These are phyloP conservation scores for Adelphocoris suturalis DNA, from an alignment of 2,888 invertebrate genomes.

Conservation along the genomic window DNA sequence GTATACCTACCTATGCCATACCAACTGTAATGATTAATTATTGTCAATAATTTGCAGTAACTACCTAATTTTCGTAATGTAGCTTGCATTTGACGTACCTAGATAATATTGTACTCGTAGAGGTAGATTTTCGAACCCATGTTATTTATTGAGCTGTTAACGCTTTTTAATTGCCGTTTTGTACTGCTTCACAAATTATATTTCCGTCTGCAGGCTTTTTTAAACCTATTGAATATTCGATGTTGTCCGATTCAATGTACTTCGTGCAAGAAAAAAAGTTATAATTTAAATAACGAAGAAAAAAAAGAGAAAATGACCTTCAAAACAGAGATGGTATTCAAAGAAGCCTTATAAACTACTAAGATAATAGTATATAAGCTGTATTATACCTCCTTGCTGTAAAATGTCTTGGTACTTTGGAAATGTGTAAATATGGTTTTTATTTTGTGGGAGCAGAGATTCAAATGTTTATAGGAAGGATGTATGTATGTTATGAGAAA, in stretches of 20 bases:
- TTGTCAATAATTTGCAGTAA: no score
- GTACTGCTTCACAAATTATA: slow-evolving; percentile 41
- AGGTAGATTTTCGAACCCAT: not conserved
- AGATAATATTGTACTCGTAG: not conserved
- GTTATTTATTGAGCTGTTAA: slow-evolving; percentile 18
- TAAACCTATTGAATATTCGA: slow-evolving; percentile 34
- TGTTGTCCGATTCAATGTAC: slow-evolving; percentile 40
- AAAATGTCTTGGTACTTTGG: slow-evolving; percentile 24
- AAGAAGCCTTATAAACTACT: slow-evolving; percentile 69
- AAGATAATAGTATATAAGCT: slow-evolving; percentile 60
- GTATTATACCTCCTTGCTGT: slow-evolving; percentile 38
- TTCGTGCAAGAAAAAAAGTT: not conserved
- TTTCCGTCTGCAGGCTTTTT: slow-evolving; percentile 30
- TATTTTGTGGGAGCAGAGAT: slow-evolving; percentile 61
- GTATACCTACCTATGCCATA: no score
- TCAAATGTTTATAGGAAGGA: slow-evolving; percentile 64
- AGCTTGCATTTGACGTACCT: not conserved
- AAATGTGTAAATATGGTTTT: slow-evolving; percentile 70
- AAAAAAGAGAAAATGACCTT: slow-evolving; percentile 45
- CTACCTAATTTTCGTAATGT: not conserved
- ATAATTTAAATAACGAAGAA: slow-evolving; percentile 25
- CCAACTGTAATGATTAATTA: no score
- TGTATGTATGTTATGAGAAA: slow-evolving; percentile 62
- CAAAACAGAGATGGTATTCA: slow-evolving; percentile 70
- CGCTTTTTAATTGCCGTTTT: slow-evolving; percentile 40